Evolutionary conservation across 1,140 invertebrate genomes (phyloP), one percentile per base, ranked within the genome.

Genomic region (Bombus consobrinus): DNA sequence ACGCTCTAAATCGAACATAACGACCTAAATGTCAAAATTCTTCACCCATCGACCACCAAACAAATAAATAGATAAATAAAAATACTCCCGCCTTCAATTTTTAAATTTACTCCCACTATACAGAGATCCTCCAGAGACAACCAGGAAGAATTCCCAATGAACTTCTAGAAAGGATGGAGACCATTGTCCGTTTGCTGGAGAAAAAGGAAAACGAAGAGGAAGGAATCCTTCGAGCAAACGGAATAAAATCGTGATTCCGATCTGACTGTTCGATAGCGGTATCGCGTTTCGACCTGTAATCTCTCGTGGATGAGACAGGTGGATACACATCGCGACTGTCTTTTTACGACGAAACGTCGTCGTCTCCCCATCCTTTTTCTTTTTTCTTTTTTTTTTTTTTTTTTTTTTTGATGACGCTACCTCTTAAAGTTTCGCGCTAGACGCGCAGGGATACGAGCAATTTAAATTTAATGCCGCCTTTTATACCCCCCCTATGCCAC

Each of bases 381-480:
- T 32, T 2, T 15, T 64, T 32, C 2, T 13, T 62, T n/a, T n/a
- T 64, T 32, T 32, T 71, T 62, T 73, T 15, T 85, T 85, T 79
- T 37, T n/a, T 73, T 34, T 75, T 75, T 82, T 78, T 81, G 76
- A 86, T 73, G 83, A 88, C 78, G 59, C 64, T 79, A 79, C 78
- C 83, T 86, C 78, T 88, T 85, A 57, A 86, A 86, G 83, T 86
- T 86, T 57, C 75, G 62, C 59, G 15, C 76, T 57, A 76, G 85
- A 32, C 83, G 86, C 62, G 62, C 73, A 32, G 81, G 59, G 75
- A 88, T 86, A 91, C 81, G 89, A 85, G 88, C 88, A 88, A 91
- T 89, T 91, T 81, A 89, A 91, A 89, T 91, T 91, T 91, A 91
- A 91, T 88, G 89, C 83, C 72, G 68, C 86, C 86, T 89, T 85